Evolutionary conservation across 35 echinoderm and acorn worm species (phyloP), one percentile per base, ranked within the genome.

Genomic region (Eucidaris tribuloides): DNA sequence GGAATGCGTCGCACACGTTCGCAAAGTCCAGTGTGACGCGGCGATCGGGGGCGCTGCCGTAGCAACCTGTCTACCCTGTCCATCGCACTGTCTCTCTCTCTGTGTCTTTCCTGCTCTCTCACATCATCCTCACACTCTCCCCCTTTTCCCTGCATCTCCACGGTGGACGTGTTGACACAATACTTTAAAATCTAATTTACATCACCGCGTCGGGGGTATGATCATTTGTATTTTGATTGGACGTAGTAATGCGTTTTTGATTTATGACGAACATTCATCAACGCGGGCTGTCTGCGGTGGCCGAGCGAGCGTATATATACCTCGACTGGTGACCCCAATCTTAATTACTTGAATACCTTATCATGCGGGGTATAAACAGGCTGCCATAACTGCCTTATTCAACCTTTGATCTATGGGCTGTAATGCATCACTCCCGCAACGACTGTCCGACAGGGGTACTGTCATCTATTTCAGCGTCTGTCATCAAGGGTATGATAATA

Each of bases 131-230:
- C 24, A 32, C 38, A 27, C 3, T 29, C 64, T n/a, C 44, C 36
- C 32, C 24, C 33, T 20, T 36, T 2, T n/a, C 6, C 1, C 33
- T 14, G 33, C 38, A 9, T 68, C 56, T 3, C 15, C 11, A 4
- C 6, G 41, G 24, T 44, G 14, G 4, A 25, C 35, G 68, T 74
- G 68, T 74, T 74, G 68, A 74, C 68, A 43, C 40, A 74, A 40
- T 74, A 74, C 68, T 74, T 74, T 74, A 74, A 74, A 74, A 74
- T 74, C 68, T 74, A 74, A 74, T 74, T 43, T 74, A 74, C 68
- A 43, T 74, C 18, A 19, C 14, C n/a, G 29, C 22, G 17, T n/a
- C 29, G 29, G 9, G 38, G 48, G 9, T 24, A 24, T n/a, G 68
- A 74, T 74, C 68, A 41, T 74, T 74, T 74, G 68, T 74, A 40